Base-by-base conservation (phyloP, 2,888 invertebrate genomes). In the Eurytoma adleriae region DNA sequence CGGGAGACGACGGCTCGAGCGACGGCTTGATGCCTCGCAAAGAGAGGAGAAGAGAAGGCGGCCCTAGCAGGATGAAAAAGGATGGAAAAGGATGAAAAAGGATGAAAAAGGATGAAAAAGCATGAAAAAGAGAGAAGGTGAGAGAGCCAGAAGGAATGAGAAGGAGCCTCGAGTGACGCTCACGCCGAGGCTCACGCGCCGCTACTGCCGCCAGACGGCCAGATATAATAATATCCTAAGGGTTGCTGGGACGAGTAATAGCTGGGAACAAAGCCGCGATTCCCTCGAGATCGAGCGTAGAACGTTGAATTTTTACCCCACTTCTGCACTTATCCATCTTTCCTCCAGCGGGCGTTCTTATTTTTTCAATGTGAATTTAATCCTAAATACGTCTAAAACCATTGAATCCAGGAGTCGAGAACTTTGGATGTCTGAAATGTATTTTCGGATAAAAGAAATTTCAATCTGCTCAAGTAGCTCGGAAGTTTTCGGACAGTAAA, bases 171-270 rank as follows among this genome's bases (percentile, higher is more conserved):
- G 80, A 81, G 82, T 79, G 72, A 77, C 78, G 79, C 69, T 77
- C 69, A 59, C 71, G 76, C 30, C n/a, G 62, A 61, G 13, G 62
- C 62, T 62, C 48, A 48, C 78, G n/a, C 66, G 66, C 57, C 68
- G 54, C 66, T 68, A 71, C 83, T 68, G 77, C 73, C 62, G 84
- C 84, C 86, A 88, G 89, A 88, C 87, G 86, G 87, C 84, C 85
- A 89, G 89, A 89, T 90, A 90, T 90, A 90, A 90, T 90, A 90
- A 90, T 89, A 90, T 89, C 88, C 88, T 89, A 85, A 89, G 89
- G 90, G 89, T 88, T 88, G 86, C 86, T 86, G 87, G 88, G 87
- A 87, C 87, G 90, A 88, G 89, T 90, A 90, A 90, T 90, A 90
- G 90, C 90, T 88, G 87, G 88, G 90, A 90, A 90, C 90, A 90